These are phyloP conservation scores for Drosophila ogumai DNA, from an alignment of 1,140 invertebrate genomes.

Conservation along the genomic window DNA sequence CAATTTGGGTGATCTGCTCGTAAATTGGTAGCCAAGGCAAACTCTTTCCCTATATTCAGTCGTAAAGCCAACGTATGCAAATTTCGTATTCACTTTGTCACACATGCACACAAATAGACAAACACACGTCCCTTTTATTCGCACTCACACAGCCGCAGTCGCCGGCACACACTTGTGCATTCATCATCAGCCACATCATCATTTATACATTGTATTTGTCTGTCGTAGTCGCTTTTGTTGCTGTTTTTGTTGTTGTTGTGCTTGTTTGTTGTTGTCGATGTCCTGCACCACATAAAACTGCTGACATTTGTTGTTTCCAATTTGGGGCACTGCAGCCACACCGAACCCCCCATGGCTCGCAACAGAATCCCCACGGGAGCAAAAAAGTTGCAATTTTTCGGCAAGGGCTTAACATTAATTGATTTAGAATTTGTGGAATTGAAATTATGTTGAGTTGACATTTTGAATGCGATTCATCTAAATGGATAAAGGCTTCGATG, in stretches of 20 bases:
- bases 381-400: conserved; percentile 29
- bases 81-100: conserved; percentile 78
- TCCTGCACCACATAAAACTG: conserved; percentile 72
- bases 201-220: conserved; percentile 82
- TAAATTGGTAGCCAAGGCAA: conserved; percentile 58
- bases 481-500: not conserved
- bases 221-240: conserved; percentile 34
- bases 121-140: conserved; percentile 49
- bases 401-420: conserved; percentile 67
- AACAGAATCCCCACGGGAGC: not conserved
- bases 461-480: conserved; percentile 28
- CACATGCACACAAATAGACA: conserved; percentile 52
- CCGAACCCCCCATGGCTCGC: no score
- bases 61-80: conserved; percentile 81
- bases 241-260: conserved; percentile 11
- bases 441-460: conserved; percentile 64
- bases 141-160: conserved; percentile 16
- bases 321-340: conserved; percentile 50
- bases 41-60: conserved; percentile 57
- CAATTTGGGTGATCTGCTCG: conserved; percentile 68
- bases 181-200: conserved; percentile 79
- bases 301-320: conserved; percentile 80
- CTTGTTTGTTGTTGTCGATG: conserved; percentile 36
- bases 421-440: conserved; percentile 68
- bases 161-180: conserved; percentile 59